Conservation (phyloP, 1,140 invertebrate species). For the Megalonaias nervosa region DNA sequence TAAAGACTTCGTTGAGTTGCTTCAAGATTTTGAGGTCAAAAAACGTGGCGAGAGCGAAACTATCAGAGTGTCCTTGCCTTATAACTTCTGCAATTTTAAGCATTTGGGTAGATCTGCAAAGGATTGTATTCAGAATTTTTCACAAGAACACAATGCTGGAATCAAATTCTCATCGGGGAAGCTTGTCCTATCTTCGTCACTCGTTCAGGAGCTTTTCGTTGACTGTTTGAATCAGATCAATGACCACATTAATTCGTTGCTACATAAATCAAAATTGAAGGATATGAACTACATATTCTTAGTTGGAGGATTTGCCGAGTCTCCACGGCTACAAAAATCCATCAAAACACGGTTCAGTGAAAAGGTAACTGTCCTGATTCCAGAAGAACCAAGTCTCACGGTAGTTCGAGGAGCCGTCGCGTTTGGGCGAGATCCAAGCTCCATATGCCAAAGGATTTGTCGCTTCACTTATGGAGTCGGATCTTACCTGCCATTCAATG, state of each 20-base stretch:
- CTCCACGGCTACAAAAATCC: slow-evolving; percentile 74
- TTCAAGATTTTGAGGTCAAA: slow-evolving; percentile 69
- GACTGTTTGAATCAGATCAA: slow-evolving; percentile 62
- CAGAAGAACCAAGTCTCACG: slow-evolving; percentile 69
- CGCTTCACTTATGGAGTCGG: slow-evolving; percentile 78
- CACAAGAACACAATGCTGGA: slow-evolving; percentile 38
- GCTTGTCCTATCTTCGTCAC: slow-evolving; percentile 55
- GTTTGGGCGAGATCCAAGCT: slow-evolving; percentile 76
- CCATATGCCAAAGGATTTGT: slow-evolving; percentile 74
- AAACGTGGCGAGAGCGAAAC: slow-evolving; percentile 66
- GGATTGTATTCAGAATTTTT: slow-evolving; percentile 59
- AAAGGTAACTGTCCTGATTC: slow-evolving; percentile 74
- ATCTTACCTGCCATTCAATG: slow-evolving; percentile 75
- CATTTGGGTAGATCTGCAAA: slow-evolving; percentile 57
- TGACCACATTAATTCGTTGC: slow-evolving; percentile 57
- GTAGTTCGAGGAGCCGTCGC: slow-evolving; percentile 74
- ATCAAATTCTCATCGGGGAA: slow-evolving; percentile 67
- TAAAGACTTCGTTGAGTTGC: slow-evolving; percentile 64
- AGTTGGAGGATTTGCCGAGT: slow-evolving; percentile 78
- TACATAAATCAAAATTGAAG: slow-evolving; percentile 60
- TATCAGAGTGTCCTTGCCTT: slow-evolving; percentile 62
- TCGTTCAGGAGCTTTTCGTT: slow-evolving; percentile 58
- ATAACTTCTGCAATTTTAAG: slow-evolving; percentile 66
- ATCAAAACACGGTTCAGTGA: slow-evolving; percentile 72
- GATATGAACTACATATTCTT: slow-evolving; percentile 75